Base-by-base conservation (phyloP, 2,888 invertebrate genomes). In the Drosophila acutilabella region DNA sequence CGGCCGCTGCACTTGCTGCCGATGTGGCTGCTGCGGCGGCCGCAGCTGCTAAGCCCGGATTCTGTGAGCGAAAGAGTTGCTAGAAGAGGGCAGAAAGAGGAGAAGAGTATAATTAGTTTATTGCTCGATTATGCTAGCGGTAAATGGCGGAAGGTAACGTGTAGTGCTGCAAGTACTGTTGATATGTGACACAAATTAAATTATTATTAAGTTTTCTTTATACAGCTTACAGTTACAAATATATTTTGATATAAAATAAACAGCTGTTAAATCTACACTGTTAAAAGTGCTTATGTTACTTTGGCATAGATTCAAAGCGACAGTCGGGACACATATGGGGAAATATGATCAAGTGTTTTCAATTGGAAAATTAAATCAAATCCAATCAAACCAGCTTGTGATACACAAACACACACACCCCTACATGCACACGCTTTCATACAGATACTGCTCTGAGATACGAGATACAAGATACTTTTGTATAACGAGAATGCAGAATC, bases 31-130 rank as follows among this genome's bases (percentile, higher is more conserved):
- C 92, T 91, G 96, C 93, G 47, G 91, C 93, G 48, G 91, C 92
- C 64, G 92, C 92, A 70, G 92, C 91, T 74, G 94, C 94, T 91
- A 95, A 94, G 91, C 96, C 94, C 90, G 96, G 95, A 90, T 95
- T 96, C 92, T 97, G 97, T 92, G 96, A 96, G 92, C 97, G 95
- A 93, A 97, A 97, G 89, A 97, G 93, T 96, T 97, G 97, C 97
- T 97, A 94, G 26, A 86, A 38, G 10, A 7, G 44, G 6, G 20
- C 7, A 36, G 18, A 16, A 6, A 8, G 44, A 3, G 3, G 20
- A 16, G 10, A 51, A 8, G 50, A 38, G 36, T 8, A n/a, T 30
- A 20, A 41, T 78, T 67, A 74, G 50, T 48, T 42, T 33, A 41
- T 52, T 0, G 23, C 16, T 57, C 1, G 13, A n/a, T n/a, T 20